These are phyloP conservation scores for Physella acuta DNA, from an alignment of 1,140 invertebrate species.

Conservation along the genomic window DNA sequence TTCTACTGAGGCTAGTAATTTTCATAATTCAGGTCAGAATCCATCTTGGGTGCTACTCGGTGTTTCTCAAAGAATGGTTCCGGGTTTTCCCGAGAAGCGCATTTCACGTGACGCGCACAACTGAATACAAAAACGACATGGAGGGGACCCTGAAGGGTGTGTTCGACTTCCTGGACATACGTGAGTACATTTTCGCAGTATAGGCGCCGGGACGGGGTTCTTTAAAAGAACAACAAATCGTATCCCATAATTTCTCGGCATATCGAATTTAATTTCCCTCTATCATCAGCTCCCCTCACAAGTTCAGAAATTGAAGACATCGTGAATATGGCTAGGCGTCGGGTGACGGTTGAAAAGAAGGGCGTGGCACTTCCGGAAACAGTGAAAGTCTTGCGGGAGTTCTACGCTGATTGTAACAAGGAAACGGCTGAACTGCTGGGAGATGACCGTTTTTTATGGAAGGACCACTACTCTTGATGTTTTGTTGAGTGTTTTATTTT, in stretches of 20 bases:
- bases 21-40: constrained; percentile 30
- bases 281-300: not conserved
- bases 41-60: constrained; percentile 31
- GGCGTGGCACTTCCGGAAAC: constrained; percentile 4
- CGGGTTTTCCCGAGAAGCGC: constrained; percentile 28
- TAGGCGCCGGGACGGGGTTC: too few species aligned
- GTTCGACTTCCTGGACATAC: constrained; percentile 1
- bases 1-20: too few species aligned
- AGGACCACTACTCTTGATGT: constrained; percentile 2
- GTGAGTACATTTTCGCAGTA: too few species aligned
- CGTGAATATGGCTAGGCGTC: not conserved
- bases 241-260: too few species aligned
- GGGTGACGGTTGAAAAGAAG: not conserved
- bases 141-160: not conserved
- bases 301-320: not conserved
- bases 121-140: constrained; percentile 71
- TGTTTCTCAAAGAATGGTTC: constrained; percentile 35
- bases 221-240: too few species aligned
- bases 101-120: constrained; percentile 63
- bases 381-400: not conserved
- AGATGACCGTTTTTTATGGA: constrained; percentile 8
- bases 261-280: too few species aligned
- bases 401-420: not conserved
- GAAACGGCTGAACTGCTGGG: constrained; percentile 2
- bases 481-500: too few species aligned